Evolutionary conservation across 2,888 invertebrate genomes (phyloP).

Genomic region (Marronus borbonicus): DNA sequence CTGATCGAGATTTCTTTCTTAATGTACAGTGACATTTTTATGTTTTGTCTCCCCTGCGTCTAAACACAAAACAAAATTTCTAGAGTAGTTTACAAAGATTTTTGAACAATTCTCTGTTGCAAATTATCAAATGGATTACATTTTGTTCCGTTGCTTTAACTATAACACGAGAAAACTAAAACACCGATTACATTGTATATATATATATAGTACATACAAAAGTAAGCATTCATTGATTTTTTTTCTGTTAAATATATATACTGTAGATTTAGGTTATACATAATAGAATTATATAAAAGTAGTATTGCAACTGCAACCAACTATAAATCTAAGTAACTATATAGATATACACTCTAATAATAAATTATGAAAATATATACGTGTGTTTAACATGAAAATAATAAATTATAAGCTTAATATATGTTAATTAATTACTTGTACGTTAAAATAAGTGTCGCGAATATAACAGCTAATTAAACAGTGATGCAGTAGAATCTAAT

Average conservation of each 20-base stretch:
- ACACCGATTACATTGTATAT: no score
- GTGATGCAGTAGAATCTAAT: slow-evolving; percentile 10
- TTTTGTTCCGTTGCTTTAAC: no score
- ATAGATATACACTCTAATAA: slow-evolving; percentile 34
- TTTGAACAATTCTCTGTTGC: no score
- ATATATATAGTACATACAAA: no score
- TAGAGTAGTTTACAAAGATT: no score
- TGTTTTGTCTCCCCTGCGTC: no score
- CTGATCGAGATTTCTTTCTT: no score
- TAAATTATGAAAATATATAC: slow-evolving; percentile 19
- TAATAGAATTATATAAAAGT: slow-evolving; percentile 4
- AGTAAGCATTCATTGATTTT: not conserved
- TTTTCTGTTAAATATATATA: not conserved
- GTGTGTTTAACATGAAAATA: slow-evolving; percentile 17
- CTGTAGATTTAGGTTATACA: slow-evolving; percentile 7
- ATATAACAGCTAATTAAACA: not conserved
- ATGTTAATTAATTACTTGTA: slow-evolving; percentile 25
- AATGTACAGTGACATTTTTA: no score
- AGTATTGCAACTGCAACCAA: not conserved
- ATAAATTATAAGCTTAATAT: slow-evolving; percentile 28
- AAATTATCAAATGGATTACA: no score
- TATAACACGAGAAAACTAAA: no score
- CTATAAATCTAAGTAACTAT: slow-evolving; percentile 44
- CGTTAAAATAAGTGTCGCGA: slow-evolving; percentile 7
- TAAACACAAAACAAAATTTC: no score